Evolutionary conservation across 2,888 invertebrate genomes (phyloP).

Genomic region (Leptopterna dolabrata): DNA sequence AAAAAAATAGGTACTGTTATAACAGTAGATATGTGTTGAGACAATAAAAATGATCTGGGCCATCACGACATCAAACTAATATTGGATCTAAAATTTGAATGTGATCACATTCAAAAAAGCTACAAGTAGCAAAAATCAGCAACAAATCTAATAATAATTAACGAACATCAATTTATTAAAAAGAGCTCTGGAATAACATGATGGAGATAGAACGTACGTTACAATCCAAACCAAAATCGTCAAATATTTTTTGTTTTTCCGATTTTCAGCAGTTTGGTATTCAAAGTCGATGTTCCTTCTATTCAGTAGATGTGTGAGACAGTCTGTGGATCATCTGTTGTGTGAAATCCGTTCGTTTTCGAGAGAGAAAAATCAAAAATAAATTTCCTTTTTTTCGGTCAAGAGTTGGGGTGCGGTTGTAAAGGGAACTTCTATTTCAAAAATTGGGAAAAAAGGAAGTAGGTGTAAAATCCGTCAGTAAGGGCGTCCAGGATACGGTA

Average conservation of each 20-base stretch:
- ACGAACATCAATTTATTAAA: no score
- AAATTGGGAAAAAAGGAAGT: neutral
- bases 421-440: no score
- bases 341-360: neutral
- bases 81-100: neutral
- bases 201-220: neutral
- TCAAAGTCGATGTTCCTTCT: neutral
- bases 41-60: no score
- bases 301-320: constrained; percentile 16
- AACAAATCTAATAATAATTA: no score
- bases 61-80: no score
- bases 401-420: neutral
- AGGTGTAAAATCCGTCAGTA: constrained; percentile 27
- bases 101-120: no score
- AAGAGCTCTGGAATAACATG: no score
- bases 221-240: neutral
- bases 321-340: constrained; percentile 6
- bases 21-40: no score
- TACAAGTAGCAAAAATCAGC: no score
- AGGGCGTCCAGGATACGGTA: constrained; percentile 28
- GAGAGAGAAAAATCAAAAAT: neutral
- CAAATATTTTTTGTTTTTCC: neutral
- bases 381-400: neutral
- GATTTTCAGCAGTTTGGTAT: neutral
- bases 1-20: no score